phyloP scores from a whole-genome alignment of 2,888 invertebrate species.

The Drosophila mercatorum region DNA sequence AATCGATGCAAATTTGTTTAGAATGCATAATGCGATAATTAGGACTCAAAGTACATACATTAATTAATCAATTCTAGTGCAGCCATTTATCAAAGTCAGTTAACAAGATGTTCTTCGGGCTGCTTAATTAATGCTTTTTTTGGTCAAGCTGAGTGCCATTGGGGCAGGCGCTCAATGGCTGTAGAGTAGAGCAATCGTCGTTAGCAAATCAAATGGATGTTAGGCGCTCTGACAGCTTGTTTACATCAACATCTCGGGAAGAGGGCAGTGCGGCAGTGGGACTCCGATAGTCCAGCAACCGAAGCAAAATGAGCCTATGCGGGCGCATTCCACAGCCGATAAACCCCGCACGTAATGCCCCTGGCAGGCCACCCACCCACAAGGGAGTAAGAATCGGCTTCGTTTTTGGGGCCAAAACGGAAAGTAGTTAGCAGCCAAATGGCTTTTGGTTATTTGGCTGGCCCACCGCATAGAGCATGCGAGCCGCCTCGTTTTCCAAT shows the following conservation, averaged over 20 bases:
- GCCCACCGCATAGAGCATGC: constrained; percentile 22
- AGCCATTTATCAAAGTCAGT: constrained; percentile 26
- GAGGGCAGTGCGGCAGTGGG: constrained; percentile 29
- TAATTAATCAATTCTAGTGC: background rate
- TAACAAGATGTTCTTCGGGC: constrained; percentile 16
- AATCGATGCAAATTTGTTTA: background rate
- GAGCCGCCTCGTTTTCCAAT: background rate
- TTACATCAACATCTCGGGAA: constrained; percentile 60
- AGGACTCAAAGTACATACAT: no score
- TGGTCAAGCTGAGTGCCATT: constrained; percentile 1
- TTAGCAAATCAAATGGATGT: constrained; percentile 68
- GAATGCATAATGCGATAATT: constrained; percentile 1
- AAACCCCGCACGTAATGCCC: constrained; percentile 6
- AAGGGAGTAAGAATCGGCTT: background rate
- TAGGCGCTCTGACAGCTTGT: constrained; percentile 72
- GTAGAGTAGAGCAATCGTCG: constrained; percentile 45
- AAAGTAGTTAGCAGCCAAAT: constrained; percentile 65
- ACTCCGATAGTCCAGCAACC: constrained; percentile 36
- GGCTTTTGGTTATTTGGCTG: constrained; percentile 40
- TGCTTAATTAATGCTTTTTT: constrained; percentile 29
- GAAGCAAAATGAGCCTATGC: constrained; percentile 44
- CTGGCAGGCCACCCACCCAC: constrained; percentile 3
- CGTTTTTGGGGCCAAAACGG: constrained; percentile 29
- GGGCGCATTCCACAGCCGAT: constrained; percentile 29
- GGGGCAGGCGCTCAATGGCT: background rate